These are phyloP conservation scores for Ophonus ardosiacus DNA, from an alignment of 2,888 invertebrate species.

Conservation along the genomic window DNA sequence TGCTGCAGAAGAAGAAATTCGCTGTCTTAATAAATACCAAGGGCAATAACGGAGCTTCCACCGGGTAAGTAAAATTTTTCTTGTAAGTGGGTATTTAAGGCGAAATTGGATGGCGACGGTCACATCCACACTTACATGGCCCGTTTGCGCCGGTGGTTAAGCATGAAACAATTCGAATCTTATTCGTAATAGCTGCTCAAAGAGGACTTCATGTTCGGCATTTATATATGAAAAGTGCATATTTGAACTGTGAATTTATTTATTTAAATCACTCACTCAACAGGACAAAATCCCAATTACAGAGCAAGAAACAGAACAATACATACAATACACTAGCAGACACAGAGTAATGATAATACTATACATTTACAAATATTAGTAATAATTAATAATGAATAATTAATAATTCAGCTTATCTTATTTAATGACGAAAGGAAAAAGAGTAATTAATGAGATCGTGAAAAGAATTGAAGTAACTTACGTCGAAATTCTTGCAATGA, in stretches of 20 bases:
- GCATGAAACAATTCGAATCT: constrained; percentile 61
- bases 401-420: too few relatives aligned
- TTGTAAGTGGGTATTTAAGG: constrained; percentile 46
- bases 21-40: constrained; percentile 66
- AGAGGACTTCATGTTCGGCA: constrained; percentile 62
- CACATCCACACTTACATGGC: constrained; percentile 18
- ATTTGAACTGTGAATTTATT: constrained; percentile 65
- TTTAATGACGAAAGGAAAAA: too few relatives aligned
- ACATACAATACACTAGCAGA: too few relatives aligned
- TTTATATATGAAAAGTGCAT: constrained; percentile 65
- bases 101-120: constrained; percentile 27
- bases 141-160: constrained; percentile 60
- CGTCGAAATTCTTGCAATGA: too few relatives aligned
- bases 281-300: too few relatives aligned
- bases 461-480: too few relatives aligned
- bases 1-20: constrained; percentile 68
- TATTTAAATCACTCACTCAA: too few relatives aligned
- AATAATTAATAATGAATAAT: too few relatives aligned
- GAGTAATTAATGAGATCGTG: too few relatives aligned
- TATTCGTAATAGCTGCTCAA: constrained; percentile 62
- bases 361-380: too few relatives aligned
- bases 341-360: too few relatives aligned
- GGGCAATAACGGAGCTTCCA: constrained; percentile 67
- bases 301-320: too few relatives aligned
- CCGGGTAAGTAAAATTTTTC: constrained; percentile 65